Evolutionary conservation across 2,797 vertebrate genomes (phyloP).

Genomic region (Galago senegalensis): DNA sequence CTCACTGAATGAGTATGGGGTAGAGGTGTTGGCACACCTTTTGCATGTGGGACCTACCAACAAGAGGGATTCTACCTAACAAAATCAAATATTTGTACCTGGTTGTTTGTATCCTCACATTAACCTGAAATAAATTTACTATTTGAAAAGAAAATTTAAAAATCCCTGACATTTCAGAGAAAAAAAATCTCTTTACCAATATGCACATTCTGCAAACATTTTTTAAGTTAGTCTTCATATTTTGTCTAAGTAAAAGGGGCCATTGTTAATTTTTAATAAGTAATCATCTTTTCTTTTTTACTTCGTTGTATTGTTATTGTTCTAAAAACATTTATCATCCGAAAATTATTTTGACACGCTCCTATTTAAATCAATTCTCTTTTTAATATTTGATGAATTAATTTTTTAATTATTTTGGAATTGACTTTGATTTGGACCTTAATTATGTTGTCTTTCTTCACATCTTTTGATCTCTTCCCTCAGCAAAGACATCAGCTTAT

Average conservation of each 20-base stretch:
- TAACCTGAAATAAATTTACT: too few species aligned
- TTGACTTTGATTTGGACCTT: neutral
- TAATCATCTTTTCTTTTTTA: neutral
- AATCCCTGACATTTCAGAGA: too few species aligned
- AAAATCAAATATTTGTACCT: too few species aligned
- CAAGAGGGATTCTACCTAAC: too few species aligned
- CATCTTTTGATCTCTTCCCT: neutral
- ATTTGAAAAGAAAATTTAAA: too few species aligned
- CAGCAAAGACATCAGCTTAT: neutral
- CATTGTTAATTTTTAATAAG: constrained; percentile 38
- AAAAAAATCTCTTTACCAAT: neutral
- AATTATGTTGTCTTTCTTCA: neutral
- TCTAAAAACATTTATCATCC: constrained; percentile 1
- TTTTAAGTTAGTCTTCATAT: neutral
- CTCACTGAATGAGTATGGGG: too few species aligned
- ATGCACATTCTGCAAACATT: neutral
- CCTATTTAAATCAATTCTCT: neutral
- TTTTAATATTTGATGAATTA: constrained; percentile 17
- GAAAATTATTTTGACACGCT: neutral
- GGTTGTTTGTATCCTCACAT: too few species aligned
- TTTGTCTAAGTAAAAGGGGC: neutral
- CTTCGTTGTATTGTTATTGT: neutral
- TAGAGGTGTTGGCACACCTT: too few species aligned
- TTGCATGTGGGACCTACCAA: too few species aligned
- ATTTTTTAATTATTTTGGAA: constrained; percentile 8